Base-by-base conservation (phyloP, 2,113 vertebrate species). In the Trichechus manatus region DNA sequence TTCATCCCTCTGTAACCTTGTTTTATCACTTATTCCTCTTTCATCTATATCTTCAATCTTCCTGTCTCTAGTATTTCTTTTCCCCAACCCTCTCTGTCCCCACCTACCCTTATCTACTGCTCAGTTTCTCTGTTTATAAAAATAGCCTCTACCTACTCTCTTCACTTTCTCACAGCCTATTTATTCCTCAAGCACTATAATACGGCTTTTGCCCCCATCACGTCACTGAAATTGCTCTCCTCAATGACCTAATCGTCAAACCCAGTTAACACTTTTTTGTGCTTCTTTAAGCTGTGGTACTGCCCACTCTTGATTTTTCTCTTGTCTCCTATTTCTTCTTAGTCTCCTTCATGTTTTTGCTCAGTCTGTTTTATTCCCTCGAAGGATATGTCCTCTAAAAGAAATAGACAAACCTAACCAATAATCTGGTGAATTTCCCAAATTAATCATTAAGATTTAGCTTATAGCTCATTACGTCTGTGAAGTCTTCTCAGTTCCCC, bases 201-300 rank as follows among this genome's bases (percentile, higher is more conserved):
- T 87, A 89, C 85, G 90, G 74, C 42, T 96, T 89, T 96, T 85
- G 79, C 72, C 74, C 19, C n/a, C 5, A 85, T 25, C 44, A 59
- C 31, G 89, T 64, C 56, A 80, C 80, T 94, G 78, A 92, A 91
- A 88, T 70, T 94, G 50, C 61, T 92, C 39, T 72, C 68, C 33
- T 91, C 42, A 44, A 1, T 93, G 85, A 96, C 84, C 70, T 83
- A 42, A 61, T 94, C 91, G 66, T 89, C 23, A 94, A 96, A 84
- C 72, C 6, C 53, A 92, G 42, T 79, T 80, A 80, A 89, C 42
- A 9, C 63, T 83, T 94, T 94, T 92, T 14, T 85, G n/a, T 42
- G 6, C 56, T 87, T 59, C 61, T 96, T 94, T 78, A 72, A 92
- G 83, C 31, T 83, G 22, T 79, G 81, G 74, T 82, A 68, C 13